Percentiles rank a stretch among this genome's conserved stretches.
These are phyloP conservation scores for Lottia scabra DNA, from an alignment of 2,888 invertebrate species.

Conservation along the genomic window DNA sequence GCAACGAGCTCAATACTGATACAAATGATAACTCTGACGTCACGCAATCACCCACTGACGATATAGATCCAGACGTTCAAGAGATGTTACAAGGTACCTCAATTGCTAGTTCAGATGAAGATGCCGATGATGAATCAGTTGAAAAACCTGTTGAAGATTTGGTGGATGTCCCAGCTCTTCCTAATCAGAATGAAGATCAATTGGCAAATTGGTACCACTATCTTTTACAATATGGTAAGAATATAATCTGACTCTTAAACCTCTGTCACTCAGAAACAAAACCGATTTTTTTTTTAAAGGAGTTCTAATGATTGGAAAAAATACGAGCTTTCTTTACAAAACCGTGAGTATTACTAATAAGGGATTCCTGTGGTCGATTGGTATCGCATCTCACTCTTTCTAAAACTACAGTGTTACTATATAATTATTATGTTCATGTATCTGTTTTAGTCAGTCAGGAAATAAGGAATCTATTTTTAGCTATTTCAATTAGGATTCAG, in stretches of 20 bases:
- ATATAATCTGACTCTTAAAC: background rate
- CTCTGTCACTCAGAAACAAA: background rate
- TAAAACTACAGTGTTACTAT: too few species aligned
- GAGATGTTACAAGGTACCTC: conserved; percentile 2
- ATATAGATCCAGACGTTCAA: conserved; percentile 14
- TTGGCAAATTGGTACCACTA: background rate
- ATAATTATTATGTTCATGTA: too few species aligned
- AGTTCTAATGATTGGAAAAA: too few species aligned
- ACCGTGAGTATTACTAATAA: too few species aligned
- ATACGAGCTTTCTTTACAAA: too few species aligned
- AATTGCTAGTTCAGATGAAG: background rate
- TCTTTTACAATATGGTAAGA: background rate
- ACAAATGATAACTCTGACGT: background rate
- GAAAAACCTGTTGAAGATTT: conserved; percentile 20
- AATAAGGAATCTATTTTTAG: too few species aligned
- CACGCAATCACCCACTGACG: background rate
- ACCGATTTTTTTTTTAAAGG: too few species aligned
- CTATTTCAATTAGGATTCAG: too few species aligned
- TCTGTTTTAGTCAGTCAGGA: too few species aligned
- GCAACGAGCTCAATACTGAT: background rate
- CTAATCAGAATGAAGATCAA: background rate
- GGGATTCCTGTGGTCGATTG: too few species aligned
- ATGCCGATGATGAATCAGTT: conserved; percentile 11
- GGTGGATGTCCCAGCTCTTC: background rate
- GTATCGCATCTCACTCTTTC: too few species aligned